Percentiles rank a stretch among this genome's conserved stretches.
These are phyloP conservation scores for Drosophila funebris DNA, from an alignment of 1,140 invertebrate species.

Conservation along the genomic window DNA sequence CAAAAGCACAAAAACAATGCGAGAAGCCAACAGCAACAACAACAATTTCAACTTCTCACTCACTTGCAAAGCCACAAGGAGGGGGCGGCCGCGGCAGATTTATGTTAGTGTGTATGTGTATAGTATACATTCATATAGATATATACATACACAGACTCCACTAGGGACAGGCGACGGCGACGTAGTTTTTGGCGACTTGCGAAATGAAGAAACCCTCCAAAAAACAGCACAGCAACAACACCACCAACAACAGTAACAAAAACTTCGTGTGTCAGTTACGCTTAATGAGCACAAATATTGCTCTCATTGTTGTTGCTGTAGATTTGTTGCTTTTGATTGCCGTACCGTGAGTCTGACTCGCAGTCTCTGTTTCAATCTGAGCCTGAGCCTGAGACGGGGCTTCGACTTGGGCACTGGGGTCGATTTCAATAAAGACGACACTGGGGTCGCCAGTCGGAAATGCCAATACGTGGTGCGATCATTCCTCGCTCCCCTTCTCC, in stretches of 20 bases:
- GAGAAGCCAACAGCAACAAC: slow-evolving; percentile 51
- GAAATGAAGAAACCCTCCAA: slow-evolving; percentile 77
- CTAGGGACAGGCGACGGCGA: slow-evolving; percentile 3
- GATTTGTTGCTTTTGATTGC: slow-evolving; percentile 76
- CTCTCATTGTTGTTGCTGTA: slow-evolving; percentile 73
- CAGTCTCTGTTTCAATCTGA: not conserved
- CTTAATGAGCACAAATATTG: slow-evolving; percentile 82
- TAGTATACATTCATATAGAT: not conserved
- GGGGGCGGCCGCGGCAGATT: slow-evolving; percentile 11
- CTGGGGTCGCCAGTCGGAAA: slow-evolving; percentile 58
- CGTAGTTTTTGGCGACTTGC: slow-evolving; percentile 73
- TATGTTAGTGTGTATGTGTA: slow-evolving; percentile 15
- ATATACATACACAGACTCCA: slow-evolving; percentile 27
- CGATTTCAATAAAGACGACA: slow-evolving; percentile 68
- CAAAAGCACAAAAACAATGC: slow-evolving; percentile 56
- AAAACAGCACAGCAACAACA: slow-evolving; percentile 34
- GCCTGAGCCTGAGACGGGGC: not conserved
- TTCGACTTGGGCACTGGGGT: slow-evolving; percentile 25
- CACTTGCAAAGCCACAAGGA: slow-evolving; percentile 31
- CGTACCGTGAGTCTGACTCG: slow-evolving; percentile 49
- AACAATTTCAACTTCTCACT: slow-evolving; percentile 48
- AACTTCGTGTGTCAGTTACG: slow-evolving; percentile 81
- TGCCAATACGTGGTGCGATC: slow-evolving; percentile 60
- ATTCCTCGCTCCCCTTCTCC: slow-evolving; percentile 27
- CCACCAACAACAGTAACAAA: slow-evolving; percentile 25